Base-by-base conservation (phyloP, 1,140 invertebrate species). In the Platyscapa corneri region DNA sequence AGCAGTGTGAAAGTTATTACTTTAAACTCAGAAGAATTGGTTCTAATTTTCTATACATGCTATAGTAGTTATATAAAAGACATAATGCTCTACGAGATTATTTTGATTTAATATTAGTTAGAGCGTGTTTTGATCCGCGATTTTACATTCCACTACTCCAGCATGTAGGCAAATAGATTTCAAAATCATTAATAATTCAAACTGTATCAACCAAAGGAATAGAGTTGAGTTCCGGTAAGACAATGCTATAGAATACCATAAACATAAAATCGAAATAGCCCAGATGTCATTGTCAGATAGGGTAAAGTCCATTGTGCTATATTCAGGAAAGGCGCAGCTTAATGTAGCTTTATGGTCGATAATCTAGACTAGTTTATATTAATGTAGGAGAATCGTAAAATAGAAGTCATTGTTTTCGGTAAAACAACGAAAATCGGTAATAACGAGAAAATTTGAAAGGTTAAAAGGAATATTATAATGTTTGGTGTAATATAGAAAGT, bases 291-390 rank as follows among this genome's bases (percentile, higher is more conserved):
- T 60, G 32, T 23, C 76, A 56, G 83, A 84, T 84, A 84, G 72
- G 76, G 60, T n/a, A 8, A 82, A 56, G 80, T 74, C 80, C 64
- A 30, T 14, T 77, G 23, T 3, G 23, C 32, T 16, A 27, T 65
- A 12, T 27, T 64, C 53, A 49, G 42, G 12, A 34, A 77, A 23
- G 60, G 27, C n/a, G 64, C 60, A 78, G 39, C 64, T 34, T 49
- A 46, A 30, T 76, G 42, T 10, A 56, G 39, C 56, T 37, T n/a
- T 39, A 42, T 27, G 70, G 82, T 82, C 86, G 67, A 83, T 87
- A 86, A 87, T 87, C 64, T 67, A 23, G 42, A 78, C 65, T 87
- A 76, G 77, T 87, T 87, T 86, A 86, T 49, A 79, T 70, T 86
- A 83, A 86, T 60, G 64, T 18, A 14, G 64, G 30, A n/a, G 30